These are phyloP conservation scores for Vimba vimba DNA, from an alignment of 2,113 vertebrate species.

Conservation along the genomic window DNA sequence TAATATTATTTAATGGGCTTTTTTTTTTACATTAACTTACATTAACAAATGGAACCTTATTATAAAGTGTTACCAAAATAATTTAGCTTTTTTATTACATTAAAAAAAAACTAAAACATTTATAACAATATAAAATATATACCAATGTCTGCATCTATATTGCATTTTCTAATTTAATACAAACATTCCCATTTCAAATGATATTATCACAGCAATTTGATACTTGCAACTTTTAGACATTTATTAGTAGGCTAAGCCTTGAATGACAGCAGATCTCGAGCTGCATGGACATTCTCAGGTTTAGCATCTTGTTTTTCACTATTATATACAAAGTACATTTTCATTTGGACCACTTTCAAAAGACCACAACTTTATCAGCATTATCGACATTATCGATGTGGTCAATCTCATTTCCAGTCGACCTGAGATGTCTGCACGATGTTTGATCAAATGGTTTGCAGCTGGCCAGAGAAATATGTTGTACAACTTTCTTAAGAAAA, in stretches of 20 bases:
- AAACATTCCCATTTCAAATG: too few relatives aligned
- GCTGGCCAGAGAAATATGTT: not conserved
- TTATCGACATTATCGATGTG: not conserved
- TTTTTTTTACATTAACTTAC: not conserved
- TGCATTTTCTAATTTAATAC: too few relatives aligned
- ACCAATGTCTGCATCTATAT: not conserved
- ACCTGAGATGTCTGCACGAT: not conserved
- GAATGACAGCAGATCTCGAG: not conserved
- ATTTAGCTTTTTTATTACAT: not conserved
- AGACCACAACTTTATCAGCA: not conserved
- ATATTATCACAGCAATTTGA: too few relatives aligned
- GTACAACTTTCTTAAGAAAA: not conserved
- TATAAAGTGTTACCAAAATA: not conserved
- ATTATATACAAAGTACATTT: not conserved
- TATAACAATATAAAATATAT: not conserved
- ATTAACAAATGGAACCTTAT: too few relatives aligned
- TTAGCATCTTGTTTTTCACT: not conserved
- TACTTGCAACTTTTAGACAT: too few relatives aligned
- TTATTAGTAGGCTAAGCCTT: too few relatives aligned
- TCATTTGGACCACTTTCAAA: not conserved
- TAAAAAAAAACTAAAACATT: not conserved
- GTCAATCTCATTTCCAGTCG: not conserved
- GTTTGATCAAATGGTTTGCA: not conserved
- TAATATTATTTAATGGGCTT: too few relatives aligned
- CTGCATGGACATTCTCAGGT: not conserved